phyloP scores from a whole-genome alignment of 2,797 vertebrate species.

The Lates japonicus region DNA sequence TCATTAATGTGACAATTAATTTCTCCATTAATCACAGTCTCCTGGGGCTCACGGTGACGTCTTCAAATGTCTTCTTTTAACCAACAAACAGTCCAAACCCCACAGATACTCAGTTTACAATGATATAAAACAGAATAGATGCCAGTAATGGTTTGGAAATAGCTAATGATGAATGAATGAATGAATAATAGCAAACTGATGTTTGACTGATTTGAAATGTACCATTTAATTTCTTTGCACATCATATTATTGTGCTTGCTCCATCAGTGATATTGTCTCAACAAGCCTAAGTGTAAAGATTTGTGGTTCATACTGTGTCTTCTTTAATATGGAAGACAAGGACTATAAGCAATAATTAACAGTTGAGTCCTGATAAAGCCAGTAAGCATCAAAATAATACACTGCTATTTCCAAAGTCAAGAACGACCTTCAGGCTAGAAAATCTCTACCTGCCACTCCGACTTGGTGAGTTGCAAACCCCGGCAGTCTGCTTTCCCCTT shows the following conservation, averaged over 20 bases:
- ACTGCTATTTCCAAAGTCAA: background rate
- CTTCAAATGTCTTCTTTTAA: background rate
- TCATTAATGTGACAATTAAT: background rate
- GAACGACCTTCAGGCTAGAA: background rate
- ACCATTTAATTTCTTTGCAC: too few relatives aligned
- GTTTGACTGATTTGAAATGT: background rate
- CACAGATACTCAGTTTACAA: background rate
- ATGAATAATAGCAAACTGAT: too few relatives aligned
- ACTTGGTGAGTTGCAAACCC: constrained; percentile 93
- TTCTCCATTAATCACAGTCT: background rate
- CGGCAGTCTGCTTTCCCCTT: constrained; percentile 89
- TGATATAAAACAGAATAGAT: background rate
- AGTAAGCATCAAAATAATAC: too few relatives aligned
- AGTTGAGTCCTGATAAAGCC: background rate
- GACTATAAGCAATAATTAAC: background rate
- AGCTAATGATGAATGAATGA: too few relatives aligned
- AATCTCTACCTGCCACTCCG: constrained; percentile 92
- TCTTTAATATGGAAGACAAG: background rate
- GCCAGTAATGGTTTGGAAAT: background rate
- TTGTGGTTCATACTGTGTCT: background rate
- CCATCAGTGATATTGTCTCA: too few relatives aligned
- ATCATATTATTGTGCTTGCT: background rate
- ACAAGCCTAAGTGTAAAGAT: background rate
- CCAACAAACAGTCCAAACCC: too few relatives aligned
- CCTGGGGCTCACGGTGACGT: background rate